Percentiles rank a stretch among this genome's conserved stretches.
Evolutionary conservation across 2,797 vertebrate species (phyloP).

Genomic region (Caiman crocodilus): DNA sequence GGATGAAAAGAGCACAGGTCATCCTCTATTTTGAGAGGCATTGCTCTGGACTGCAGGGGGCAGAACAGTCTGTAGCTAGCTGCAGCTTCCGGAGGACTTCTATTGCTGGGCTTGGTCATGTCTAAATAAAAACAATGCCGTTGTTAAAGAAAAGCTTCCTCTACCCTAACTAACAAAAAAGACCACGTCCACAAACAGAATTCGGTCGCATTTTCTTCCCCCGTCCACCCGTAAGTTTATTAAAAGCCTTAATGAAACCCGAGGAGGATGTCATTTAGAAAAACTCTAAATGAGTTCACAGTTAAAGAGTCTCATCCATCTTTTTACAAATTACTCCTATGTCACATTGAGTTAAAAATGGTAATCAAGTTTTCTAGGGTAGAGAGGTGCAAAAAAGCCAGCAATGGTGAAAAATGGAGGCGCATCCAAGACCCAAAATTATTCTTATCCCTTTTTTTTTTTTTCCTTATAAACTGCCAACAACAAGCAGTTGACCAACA

Average conservation of each 20-base stretch:
- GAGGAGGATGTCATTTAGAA: accelerated
- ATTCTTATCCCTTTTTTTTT: neutral
- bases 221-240: neutral
- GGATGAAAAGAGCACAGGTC: neutral
- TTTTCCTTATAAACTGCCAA: neutral
- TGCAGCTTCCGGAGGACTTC: neutral
- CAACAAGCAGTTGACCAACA: neutral
- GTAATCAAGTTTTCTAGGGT: neutral
- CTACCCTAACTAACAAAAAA: neutral
- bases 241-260: neutral
- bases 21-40: neutral
- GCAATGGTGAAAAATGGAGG: neutral
- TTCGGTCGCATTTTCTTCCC: neutral
- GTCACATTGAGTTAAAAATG: neutral
- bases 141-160: neutral
- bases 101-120: neutral
- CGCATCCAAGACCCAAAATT: neutral
- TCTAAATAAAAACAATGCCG: neutral
- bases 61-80: neutral
- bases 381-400: neutral
- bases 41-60: neutral
- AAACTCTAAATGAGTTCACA: neutral
- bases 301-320: neutral
- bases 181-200: neutral
- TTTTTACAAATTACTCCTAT: neutral